Evolutionary conservation across 2,888 invertebrate species (phyloP), one percentile per base, ranked within the genome.

Genomic region (Mesopsocus fuscifrons): DNA sequence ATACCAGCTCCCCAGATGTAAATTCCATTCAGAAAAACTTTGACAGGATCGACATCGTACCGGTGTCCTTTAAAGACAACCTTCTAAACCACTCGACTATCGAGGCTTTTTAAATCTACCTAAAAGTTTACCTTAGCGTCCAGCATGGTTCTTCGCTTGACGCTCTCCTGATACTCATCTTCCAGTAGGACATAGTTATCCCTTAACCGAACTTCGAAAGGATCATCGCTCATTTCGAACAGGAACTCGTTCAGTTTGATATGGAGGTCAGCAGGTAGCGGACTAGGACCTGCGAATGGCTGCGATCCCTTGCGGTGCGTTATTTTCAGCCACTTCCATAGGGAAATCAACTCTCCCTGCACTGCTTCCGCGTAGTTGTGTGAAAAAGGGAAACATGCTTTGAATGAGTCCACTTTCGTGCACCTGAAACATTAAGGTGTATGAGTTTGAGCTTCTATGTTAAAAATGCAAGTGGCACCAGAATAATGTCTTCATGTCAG

Each of bases 201-300:
- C 1, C 94, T 73, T 5, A 98, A 65, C 55, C 87, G 88, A 2
- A 95, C 91, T 64, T 98, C 98, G 57, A 98, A 97, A 0, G 95
- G 95, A 70, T 98, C 97, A 57, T 98, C 98, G 50, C 83, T 83
- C 64, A 98, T 77, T 65, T 95, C 92, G 52, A 98, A 74, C 2
- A 82, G 59, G 54, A 91, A 79, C 54, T 84, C 82, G 63, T 89
- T 80, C 17, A 87, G 74, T 80, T 83, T 54, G 35, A 97, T 83
- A 43, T 83, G 70, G 51, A 95, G 63, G 66, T 97, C 97, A 49
- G 83, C 78, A 0, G 94, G 91, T 43, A 95, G 59, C 0, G 77
- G 75, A 18, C 76, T 74, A 43, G 74, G 70, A 0, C 63, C 60
- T 0, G 77, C 78, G 54, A 81, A 78, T 0, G 76, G 71, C 41